Evolutionary conservation across 2,113 vertebrate species (phyloP).

Genomic region (Ailuropoda melanoleuca): DNA sequence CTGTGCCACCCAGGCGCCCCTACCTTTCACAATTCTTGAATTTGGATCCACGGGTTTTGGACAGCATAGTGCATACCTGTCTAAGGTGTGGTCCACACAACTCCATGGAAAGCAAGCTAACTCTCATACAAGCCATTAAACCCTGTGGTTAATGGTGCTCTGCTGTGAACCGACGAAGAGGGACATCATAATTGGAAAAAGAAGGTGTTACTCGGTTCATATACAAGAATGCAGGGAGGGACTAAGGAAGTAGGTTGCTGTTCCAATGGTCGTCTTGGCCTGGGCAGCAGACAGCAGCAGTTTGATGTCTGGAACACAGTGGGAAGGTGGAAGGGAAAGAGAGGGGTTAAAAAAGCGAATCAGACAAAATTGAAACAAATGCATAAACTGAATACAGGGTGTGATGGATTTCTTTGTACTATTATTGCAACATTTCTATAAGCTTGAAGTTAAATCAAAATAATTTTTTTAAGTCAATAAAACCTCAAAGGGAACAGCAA

Average conservation of each 20-base stretch:
- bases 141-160: background rate
- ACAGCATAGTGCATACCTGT: rapidly evolving
- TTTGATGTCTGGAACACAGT: rapidly evolving
- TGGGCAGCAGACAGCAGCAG: background rate
- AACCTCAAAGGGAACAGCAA: background rate
- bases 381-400: background rate
- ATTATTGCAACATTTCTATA: background rate
- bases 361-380: background rate
- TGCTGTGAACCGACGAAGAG: background rate
- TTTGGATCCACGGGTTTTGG: background rate
- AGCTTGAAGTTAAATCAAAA: background rate
- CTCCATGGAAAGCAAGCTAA: background rate
- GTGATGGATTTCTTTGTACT: background rate
- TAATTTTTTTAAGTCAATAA: background rate
- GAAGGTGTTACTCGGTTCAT: background rate
- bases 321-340: background rate
- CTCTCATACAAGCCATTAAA: background rate
- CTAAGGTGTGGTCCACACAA: background rate
- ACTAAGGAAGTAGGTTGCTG: background rate
- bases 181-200: background rate
- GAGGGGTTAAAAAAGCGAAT: background rate
- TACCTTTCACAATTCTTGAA: background rate
- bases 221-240: background rate
- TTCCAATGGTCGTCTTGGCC: background rate
- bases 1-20: no score